phyloP scores from a whole-genome alignment of 1,140 invertebrate genomes.

The Drosophila virilis region DNA sequence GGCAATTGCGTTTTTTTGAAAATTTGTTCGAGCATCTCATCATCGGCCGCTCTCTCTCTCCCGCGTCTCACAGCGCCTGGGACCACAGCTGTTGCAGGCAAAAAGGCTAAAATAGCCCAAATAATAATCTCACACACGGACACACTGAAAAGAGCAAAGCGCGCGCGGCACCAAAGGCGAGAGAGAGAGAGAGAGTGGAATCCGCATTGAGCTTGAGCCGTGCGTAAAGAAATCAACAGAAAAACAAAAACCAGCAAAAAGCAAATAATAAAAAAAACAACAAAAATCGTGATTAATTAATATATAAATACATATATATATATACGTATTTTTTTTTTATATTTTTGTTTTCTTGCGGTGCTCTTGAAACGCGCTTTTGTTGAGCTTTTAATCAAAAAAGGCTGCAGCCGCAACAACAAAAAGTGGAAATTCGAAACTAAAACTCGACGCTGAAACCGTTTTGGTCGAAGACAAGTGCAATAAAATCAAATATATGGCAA shows the following conservation, averaged over 20 bases:
- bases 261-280: constrained; percentile 15
- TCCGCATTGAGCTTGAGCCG: constrained; percentile 36
- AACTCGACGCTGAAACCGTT: constrained; percentile 22
- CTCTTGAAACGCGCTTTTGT: constrained; percentile 38
- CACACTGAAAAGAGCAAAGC: constrained; percentile 4
- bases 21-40: constrained; percentile 29
- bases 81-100: constrained; percentile 38
- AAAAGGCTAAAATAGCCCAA: constrained; percentile 41
- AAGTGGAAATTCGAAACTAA: constrained; percentile 24
- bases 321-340: constrained; percentile 1
- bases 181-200: constrained; percentile 7
- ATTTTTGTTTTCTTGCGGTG: constrained; percentile 5
- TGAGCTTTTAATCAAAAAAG: constrained; percentile 47
- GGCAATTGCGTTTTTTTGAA: constrained; percentile 20
- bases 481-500: constrained; percentile 47
- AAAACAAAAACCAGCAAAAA: constrained; percentile 22
- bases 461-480: constrained; percentile 62
- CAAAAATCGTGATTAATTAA: constrained; percentile 30
- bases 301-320: constrained; percentile 2
- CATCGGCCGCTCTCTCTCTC: neutral
- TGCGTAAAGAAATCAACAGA: constrained; percentile 43
- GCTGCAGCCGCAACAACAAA: constrained; percentile 41
- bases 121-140: constrained; percentile 21
- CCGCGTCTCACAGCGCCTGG: constrained; percentile 8
- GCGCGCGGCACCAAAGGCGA: neutral